A percentile compares a stretch with the other conserved stretches of the same genome.
Evolutionary conservation across 2,888 invertebrate genomes (phyloP).

Genomic region (Biston betularia): DNA sequence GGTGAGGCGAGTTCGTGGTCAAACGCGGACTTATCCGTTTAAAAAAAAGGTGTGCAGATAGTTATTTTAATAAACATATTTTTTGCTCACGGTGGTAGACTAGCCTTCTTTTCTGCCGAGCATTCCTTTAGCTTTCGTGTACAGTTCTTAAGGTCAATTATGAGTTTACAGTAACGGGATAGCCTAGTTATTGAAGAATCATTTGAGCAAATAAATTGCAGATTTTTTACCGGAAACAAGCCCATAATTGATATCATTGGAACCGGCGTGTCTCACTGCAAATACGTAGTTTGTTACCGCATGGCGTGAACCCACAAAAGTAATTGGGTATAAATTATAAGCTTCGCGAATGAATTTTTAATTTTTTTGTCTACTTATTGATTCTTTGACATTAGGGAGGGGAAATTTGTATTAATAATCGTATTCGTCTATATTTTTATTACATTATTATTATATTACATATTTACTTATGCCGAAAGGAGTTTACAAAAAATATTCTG

Average conservation of each 20-base stretch:
- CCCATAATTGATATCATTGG: conserved; percentile 32
- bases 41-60: no score
- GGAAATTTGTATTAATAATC: conserved; percentile 1
- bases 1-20: no score
- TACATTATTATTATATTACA: no score
- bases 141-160: conserved; percentile 27
- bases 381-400: conserved; percentile 19
- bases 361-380: conserved; percentile 31
- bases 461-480: no score
- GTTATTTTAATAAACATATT: conserved; percentile 8
- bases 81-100: conserved; percentile 16
- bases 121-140: conserved; percentile 18
- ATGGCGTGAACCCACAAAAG: conserved; percentile 34
- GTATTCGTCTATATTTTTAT: neutral
- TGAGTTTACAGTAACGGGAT: conserved; percentile 30
- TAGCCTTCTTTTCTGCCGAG: neutral
- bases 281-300: conserved; percentile 37
- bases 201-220: conserved; percentile 36
- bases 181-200: conserved; percentile 32
- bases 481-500: no score
- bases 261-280: conserved; percentile 19
- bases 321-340: conserved; percentile 43
- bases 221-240: conserved; percentile 31
- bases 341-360: conserved; percentile 22
- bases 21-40: no score